Base-by-base conservation (phyloP, 2,888 invertebrate species). In the Diaperis boleti region DNA sequence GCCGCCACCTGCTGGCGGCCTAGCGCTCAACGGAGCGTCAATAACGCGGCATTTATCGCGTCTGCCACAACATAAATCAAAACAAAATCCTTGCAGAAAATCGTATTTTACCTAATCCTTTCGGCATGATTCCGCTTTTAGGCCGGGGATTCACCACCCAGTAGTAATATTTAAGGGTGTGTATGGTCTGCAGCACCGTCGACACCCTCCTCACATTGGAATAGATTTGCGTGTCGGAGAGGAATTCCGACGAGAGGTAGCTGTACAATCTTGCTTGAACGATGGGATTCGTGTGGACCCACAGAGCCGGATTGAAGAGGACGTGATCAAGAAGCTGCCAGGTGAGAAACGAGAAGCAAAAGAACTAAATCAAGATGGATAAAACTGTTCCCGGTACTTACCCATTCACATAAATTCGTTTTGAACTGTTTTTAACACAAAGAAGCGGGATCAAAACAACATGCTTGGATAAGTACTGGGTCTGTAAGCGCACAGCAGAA, bases 281-380 rank as follows among this genome's bases (percentile, higher is more conserved):
- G 69, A 94, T 91, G 22, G 98, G 94, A 49, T 96, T 94, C 7
- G 98, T 96, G 84, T 98, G 95, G 77, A 99, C 98, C 99, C 99
- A 99, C 66, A 99, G 86, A 20, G 96, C 95, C 5, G 99, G 98
- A 87, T 99, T 99, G 89, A 99, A 99, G 70, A 99, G 89, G 63
- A 99, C 93, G 86, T 98, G 97, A 85, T 99, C 99, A 86, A 99
- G 88, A 74, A 99, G 89, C 92, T 99, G 96, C 91, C 92, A 92
- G 78, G 92, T 92, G 79, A 92, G 86, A 86, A 92, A 92, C 79
- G 92, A 92, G 88, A 92, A 92, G 87, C 92, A 93, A 87, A 92
- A 92, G 83, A 91, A 89, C 92, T 93, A 87, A 82, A 84, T 87
- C 86, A 88, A 89, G 87, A 89, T 81, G 81, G 79, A 78, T 84